phyloP scores from a whole-genome alignment of 2,113 vertebrate species.

The Dicentrarchus labrax region DNA sequence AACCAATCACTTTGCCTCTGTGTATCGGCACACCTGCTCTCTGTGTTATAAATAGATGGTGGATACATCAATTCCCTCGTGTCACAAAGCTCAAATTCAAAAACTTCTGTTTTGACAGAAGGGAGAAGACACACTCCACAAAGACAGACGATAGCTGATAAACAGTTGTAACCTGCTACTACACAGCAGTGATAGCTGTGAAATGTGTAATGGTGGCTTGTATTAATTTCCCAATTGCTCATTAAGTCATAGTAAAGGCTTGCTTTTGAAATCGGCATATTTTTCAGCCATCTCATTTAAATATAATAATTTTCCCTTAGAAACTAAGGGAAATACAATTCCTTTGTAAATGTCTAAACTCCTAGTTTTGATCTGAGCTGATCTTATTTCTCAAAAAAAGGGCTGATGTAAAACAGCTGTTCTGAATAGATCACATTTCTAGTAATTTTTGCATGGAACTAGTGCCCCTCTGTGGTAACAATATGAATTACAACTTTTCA shows the following conservation, averaged over 20 bases:
- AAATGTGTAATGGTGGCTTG: neutral
- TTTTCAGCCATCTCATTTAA: too few species aligned
- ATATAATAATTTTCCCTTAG: neutral
- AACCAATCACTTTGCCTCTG: conserved; percentile 58
- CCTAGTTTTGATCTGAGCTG: neutral
- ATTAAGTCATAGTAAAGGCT: neutral
- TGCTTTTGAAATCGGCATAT: neutral
- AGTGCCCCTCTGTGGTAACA: conserved; percentile 35
- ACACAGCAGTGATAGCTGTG: neutral
- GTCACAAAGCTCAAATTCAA: conserved; percentile 51
- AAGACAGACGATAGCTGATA: conserved; percentile 6
- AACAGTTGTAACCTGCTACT: neutral
- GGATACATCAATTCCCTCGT: conserved; percentile 61
- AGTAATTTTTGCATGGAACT: neutral
- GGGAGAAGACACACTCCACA: conserved; percentile 38
- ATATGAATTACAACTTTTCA: conserved; percentile 7
- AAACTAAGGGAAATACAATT: neutral
- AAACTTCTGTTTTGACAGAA: conserved; percentile 60
- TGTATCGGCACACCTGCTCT: conserved; percentile 59
- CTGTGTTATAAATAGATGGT: conserved; percentile 72
- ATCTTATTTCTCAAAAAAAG: neutral
- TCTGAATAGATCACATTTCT: neutral
- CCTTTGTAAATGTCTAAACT: neutral
- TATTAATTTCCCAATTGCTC: neutral
- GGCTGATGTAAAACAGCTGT: neutral